A percentile compares a stretch with the other conserved stretches of the same genome.
phyloP scores from a whole-genome alignment of 2,797 vertebrate genomes.

The Eulemur coronatus region DNA sequence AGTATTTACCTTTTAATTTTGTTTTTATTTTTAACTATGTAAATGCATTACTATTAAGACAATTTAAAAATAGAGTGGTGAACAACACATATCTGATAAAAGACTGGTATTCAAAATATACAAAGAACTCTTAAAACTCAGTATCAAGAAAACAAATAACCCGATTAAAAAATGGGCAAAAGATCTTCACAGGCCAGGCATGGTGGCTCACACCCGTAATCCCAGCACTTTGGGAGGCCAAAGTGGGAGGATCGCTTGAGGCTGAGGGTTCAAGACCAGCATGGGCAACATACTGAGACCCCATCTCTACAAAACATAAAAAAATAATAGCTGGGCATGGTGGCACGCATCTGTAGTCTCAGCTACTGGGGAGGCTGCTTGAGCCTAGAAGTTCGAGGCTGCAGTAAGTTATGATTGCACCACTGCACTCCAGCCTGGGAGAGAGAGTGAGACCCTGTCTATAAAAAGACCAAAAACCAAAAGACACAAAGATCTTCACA shows the following conservation, averaged over 20 bases:
- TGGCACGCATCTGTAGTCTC: not conserved
- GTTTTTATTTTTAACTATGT: not conserved
- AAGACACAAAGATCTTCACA: not conserved
- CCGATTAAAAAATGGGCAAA: not conserved
- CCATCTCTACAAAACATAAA: not conserved
- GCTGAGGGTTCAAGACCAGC: not conserved
- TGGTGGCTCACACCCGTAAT: not conserved
- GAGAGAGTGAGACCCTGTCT: not conserved
- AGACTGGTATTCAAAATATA: not conserved
- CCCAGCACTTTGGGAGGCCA: not conserved
- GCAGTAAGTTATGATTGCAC: not conserved
- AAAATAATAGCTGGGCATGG: not conserved
- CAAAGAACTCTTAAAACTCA: not conserved
- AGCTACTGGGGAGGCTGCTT: not conserved
- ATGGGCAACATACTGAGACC: not conserved
- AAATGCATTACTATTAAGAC: not conserved
- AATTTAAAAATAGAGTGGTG: not conserved
- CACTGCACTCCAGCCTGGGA: not conserved
- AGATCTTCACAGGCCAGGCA: not conserved
- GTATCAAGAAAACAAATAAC: not conserved
- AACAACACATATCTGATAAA: not conserved
- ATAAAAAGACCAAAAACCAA: not conserved
- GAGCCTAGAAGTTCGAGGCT: not conserved
- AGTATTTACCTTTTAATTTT: conserved; percentile 16
- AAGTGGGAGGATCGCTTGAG: not conserved